These are phyloP conservation scores for Tridacna gigas DNA, from an alignment of 2,888 invertebrate species.

Conservation along the genomic window DNA sequence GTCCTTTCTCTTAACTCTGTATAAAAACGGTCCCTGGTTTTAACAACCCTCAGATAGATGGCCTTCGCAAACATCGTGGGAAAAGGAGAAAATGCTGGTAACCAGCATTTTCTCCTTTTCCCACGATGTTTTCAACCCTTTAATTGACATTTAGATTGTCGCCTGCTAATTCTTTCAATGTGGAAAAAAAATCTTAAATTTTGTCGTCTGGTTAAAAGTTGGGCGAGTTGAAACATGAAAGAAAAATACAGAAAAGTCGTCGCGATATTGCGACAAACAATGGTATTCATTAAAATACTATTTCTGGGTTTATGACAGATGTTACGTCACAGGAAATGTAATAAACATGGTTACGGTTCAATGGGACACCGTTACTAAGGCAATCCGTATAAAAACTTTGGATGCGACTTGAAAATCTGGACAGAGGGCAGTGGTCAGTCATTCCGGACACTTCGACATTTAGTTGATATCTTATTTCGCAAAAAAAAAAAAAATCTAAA, in stretches of 20 bases:
- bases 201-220: too few species aligned
- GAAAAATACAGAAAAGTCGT: too few species aligned
- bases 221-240: too few species aligned
- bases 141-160: too few species aligned
- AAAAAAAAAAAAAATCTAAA: background rate
- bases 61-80: background rate
- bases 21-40: background rate
- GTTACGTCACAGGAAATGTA: background rate
- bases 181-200: too few species aligned
- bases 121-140: background rate
- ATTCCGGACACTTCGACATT: constrained; percentile 19
- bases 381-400: background rate
- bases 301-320: constrained; percentile 4
- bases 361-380: constrained; percentile 1
- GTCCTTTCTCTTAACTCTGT: too few species aligned
- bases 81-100: constrained; percentile 1
- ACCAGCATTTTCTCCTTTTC: background rate
- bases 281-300: constrained; percentile 7
- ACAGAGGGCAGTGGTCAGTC: constrained; percentile 20
- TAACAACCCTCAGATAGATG: background rate
- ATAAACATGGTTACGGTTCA: constrained; percentile 3
- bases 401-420: background rate
- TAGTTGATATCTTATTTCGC: constrained; percentile 34
- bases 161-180: too few species aligned
- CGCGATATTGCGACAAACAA: background rate